Evolutionary conservation across 2,113 vertebrate genomes (phyloP).

Genomic region (Acinonyx jubatus): DNA sequence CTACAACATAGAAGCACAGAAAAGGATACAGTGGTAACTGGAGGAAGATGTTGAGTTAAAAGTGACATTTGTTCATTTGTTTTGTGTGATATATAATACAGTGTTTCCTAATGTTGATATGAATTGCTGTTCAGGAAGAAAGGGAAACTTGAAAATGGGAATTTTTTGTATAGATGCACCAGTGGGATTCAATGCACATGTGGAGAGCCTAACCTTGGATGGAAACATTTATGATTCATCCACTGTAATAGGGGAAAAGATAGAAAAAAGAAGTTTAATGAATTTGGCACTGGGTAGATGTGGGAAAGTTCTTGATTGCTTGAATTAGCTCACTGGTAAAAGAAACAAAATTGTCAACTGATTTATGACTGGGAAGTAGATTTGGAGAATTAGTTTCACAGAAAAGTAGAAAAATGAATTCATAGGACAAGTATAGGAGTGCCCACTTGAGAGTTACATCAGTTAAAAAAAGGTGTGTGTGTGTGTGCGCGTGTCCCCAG

Average conservation of each 20-base stretch:
- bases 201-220: neutral
- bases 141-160: neutral
- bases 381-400: neutral
- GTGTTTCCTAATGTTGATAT: neutral
- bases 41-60: neutral
- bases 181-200: neutral
- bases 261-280: neutral
- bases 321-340: neutral
- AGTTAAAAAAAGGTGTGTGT: neutral
- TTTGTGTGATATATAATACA: neutral
- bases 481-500: too few species aligned
- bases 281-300: neutral
- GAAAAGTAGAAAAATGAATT: neutral
- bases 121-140: neutral
- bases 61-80: neutral
- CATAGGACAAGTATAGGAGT: neutral
- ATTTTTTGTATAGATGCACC: neutral
- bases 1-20: neutral
- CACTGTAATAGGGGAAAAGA: neutral
- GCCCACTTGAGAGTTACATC: neutral
- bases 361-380: neutral
- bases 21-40: neutral
- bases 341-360: neutral
- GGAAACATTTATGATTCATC: neutral
- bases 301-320: neutral